These are phyloP conservation scores for Oceanodroma leucorhoa DNA, from an alignment of 2,797 vertebrate species.

Conservation along the genomic window DNA sequence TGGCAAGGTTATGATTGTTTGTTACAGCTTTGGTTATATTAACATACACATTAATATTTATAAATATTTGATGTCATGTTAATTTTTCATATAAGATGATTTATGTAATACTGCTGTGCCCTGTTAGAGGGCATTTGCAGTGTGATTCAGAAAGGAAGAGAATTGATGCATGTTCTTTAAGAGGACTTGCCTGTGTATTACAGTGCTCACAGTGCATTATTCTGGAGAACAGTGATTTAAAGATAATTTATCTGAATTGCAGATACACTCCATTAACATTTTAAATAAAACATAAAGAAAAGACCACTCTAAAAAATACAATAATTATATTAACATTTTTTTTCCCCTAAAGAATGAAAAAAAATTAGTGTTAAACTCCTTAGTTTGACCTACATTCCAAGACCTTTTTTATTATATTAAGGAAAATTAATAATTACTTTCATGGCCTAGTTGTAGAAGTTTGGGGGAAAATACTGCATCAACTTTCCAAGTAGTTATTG, in stretches of 20 bases:
- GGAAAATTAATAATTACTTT: background rate
- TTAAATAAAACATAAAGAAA: slow-evolving; percentile 82
- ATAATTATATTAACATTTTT: background rate
- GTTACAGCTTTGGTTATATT: slow-evolving; percentile 86
- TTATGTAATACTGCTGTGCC: slow-evolving; percentile 79
- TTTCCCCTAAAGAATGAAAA: background rate
- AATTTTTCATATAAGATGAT: slow-evolving; percentile 87
- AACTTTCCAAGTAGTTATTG: background rate
- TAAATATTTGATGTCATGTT: slow-evolving; percentile 87
- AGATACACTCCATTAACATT: slow-evolving; percentile 77
- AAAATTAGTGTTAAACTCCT: background rate
- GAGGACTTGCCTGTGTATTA: slow-evolving; percentile 66
- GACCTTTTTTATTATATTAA: background rate
- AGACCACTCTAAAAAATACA: slow-evolving; percentile 39
- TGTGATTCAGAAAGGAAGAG: slow-evolving; percentile 67
- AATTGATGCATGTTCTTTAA: slow-evolving; percentile 76
- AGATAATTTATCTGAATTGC: slow-evolving; percentile 78
- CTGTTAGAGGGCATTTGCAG: slow-evolving; percentile 80
- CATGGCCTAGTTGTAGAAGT: background rate
- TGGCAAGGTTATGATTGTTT: slow-evolving; percentile 85
- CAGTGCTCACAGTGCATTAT: slow-evolving; percentile 72
- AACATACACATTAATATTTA: slow-evolving; percentile 88
- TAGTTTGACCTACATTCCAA: background rate
- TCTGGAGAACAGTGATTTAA: slow-evolving; percentile 70
- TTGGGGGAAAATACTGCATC: background rate